Evolutionary conservation across 2,113 vertebrate genomes (phyloP), one percentile per base, ranked within the genome.

Genomic region (Perca schrenkii): DNA sequence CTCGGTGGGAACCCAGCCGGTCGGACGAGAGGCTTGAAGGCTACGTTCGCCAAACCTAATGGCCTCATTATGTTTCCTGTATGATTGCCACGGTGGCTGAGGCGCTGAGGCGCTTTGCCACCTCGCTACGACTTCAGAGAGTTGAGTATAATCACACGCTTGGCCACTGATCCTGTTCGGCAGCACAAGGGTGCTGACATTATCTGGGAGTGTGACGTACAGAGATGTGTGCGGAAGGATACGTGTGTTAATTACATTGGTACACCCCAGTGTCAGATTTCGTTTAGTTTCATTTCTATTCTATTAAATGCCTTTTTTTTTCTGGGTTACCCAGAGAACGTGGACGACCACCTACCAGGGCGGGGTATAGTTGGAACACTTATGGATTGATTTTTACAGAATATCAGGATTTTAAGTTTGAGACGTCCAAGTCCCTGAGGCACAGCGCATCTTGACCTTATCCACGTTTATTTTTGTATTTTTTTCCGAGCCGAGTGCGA

Each of bases 61-160:
- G 78, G 88, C 77, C 86, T 93, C 86, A 79, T 93, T 93, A 91
- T 80, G 88, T 79, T 85, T 52, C 76, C 77, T 70, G 85, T 91
- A 50, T 88, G 80, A 92, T 83, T 89, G 86, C 82, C 54, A 50
- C 22, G 6, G 69, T 53, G 74, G 75, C 72, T 40, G 64, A 82
- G 62, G 64, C 40, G 4, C 73, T 74, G 87, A 83, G 36, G 34
- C 34, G 34, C 34, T 82, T 77, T 88, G 85, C 56, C 80, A 64
- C 49, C 69, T 77, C 13, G 13, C 65, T 56, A 72, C 49, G 68
- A 87, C 69, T 87, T 88, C 70, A 88, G 69, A 86, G 83, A 71
- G 62, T 77, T 28, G 46, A 80, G 76, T 54, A 75, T 85, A 91
- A 91, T 93, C 86, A 92, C 79, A 88, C 53, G 88, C 91, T 91